Evolutionary conservation across 2,888 invertebrate species (phyloP).

Genomic region (Galerucella calmariensis): DNA sequence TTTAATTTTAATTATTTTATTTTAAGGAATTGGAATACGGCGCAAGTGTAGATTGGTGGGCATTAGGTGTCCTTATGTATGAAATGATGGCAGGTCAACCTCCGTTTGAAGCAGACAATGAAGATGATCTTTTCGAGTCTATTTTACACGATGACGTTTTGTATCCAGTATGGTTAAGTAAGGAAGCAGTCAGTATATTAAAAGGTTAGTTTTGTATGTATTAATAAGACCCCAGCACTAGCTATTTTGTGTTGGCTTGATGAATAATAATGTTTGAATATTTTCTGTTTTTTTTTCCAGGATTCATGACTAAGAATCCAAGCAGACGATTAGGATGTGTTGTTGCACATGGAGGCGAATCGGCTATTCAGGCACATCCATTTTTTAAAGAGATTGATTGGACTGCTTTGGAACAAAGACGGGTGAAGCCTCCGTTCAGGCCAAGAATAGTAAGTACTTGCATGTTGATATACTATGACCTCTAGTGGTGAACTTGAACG

Average conservation of each 20-base stretch:
- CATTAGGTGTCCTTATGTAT: constrained; percentile 96
- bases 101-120: constrained; percentile 99
- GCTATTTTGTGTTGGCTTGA: no score
- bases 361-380: constrained; percentile 88
- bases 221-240: no score
- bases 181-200: constrained; percentile 90
- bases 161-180: constrained; percentile 96
- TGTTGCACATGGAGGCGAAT: constrained; percentile 76
- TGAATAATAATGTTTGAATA: no score
- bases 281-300: background rate
- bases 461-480: background rate
- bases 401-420: constrained; percentile 90
- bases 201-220: constrained; percentile 67
- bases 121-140: constrained; percentile 98
- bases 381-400: constrained; percentile 97
- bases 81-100: constrained; percentile 99
- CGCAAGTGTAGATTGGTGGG: constrained; percentile 95
- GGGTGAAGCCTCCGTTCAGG: constrained; percentile 96
- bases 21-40: constrained; percentile 74
- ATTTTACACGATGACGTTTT: constrained; percentile 98
- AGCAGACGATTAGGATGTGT: constrained; percentile 93
- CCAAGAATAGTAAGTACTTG: constrained; percentile 89
- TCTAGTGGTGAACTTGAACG: no score
- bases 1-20: background rate
- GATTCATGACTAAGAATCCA: constrained; percentile 98